Base-by-base conservation (phyloP, 1,140 invertebrate genomes). In the Paracyclopina nana region DNA sequence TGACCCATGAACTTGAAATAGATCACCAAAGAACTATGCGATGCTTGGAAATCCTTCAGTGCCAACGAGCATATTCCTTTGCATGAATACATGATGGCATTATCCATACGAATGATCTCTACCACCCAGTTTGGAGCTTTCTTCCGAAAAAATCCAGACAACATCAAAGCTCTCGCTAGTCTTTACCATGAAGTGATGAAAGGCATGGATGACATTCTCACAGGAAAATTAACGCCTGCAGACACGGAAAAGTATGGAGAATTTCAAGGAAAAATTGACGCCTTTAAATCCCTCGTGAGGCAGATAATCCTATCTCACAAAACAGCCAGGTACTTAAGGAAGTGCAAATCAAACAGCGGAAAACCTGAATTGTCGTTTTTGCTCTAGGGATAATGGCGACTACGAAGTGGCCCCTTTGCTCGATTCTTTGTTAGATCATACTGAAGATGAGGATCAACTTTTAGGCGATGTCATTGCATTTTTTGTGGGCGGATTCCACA, bases 41-140 rank as follows among this genome's bases (percentile, higher is more conserved):
- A 38, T 16, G 20, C 14, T 38, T 38, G 34, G 34, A n/a, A 38
- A 38, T 16, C 14, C 34, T 16, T 38, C 9, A n/a, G n/a, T 20
- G 20, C 14, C 14, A 20, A 38, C 34, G 34, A 38, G 5, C 34
- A 38, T 9, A 38, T 38, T 8, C 34, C 34, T 38, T 20, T 38
- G 5, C 34, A 38, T 38, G 34, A 38, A 16, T 38, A 38, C 34
- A 38, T 38, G 34, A 38, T 38, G 34, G 34, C 34, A 4, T 38
- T 38, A 20, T n/a, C 34, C 3, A 38, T 38, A 5, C 34, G 34
- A 3, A n/a, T 38, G n/a, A n/a, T 38, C n/a, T 16, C 34, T 2
- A 16, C 34, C 9, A 4, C 34, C 20, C 34, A 38, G 20, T 38
- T 38, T 5, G 34, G 34, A 5, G 34, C 34, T 3, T 38, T 16